Evolutionary conservation across 2,113 vertebrate genomes (phyloP).

Genomic region (Xiphias gladius): DNA sequence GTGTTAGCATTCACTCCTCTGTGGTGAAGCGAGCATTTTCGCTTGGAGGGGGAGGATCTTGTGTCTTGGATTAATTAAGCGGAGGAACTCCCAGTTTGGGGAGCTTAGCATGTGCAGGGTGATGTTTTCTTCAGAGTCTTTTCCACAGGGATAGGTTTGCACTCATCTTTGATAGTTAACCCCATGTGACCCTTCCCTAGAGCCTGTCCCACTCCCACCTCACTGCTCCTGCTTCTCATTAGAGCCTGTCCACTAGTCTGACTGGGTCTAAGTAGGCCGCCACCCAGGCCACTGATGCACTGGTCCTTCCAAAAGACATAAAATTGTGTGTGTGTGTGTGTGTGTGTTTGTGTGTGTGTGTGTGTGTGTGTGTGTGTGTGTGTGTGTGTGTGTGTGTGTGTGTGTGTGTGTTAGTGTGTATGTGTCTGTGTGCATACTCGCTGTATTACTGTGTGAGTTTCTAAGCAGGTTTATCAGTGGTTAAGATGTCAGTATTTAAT

Average conservation of each 20-base stretch:
- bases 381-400: slow-evolving; percentile 1
- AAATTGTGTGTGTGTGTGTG: slow-evolving; percentile 16
- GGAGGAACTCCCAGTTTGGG: slow-evolving; percentile 82
- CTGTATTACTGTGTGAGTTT: slow-evolving; percentile 4
- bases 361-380: not conserved
- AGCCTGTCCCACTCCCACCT: slow-evolving; percentile 79
- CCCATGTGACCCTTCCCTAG: slow-evolving; percentile 80
- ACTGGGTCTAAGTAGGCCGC: slow-evolving; percentile 59
- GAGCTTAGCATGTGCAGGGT: slow-evolving; percentile 81
- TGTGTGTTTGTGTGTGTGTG: not conserved
- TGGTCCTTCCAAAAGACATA: slow-evolving; percentile 15
- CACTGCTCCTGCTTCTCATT: slow-evolving; percentile 85
- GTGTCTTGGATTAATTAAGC: slow-evolving; percentile 87
- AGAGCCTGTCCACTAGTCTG: slow-evolving; percentile 77
- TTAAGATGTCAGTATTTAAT: slow-evolving; percentile 12
- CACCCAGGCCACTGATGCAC: slow-evolving; percentile 61
- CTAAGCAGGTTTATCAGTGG: slow-evolving; percentile 21
- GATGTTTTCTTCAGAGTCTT: slow-evolving; percentile 84
- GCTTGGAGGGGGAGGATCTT: slow-evolving; percentile 51
- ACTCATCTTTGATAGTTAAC: slow-evolving; percentile 89
- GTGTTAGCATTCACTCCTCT: slow-evolving; percentile 51
- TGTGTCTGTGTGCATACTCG: not conserved
- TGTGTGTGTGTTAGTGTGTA: not conserved
- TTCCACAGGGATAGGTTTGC: slow-evolving; percentile 88
- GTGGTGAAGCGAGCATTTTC: slow-evolving; percentile 29